Evolutionary conservation across 2,113 vertebrate species (phyloP).

Genomic region (Vulpes vulpes): DNA sequence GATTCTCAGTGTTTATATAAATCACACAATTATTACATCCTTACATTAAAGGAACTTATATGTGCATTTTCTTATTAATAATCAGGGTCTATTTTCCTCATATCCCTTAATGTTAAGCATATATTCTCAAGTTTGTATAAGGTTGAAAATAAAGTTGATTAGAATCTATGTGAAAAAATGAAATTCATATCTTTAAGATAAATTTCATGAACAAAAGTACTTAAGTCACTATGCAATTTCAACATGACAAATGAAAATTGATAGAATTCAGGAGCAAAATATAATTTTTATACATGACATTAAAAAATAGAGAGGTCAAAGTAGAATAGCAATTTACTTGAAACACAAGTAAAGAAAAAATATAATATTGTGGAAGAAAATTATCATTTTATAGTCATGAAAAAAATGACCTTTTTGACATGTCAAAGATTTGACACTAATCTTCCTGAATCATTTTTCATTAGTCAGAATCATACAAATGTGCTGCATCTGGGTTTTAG

Average conservation of each 20-base stretch:
- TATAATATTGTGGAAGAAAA: not conserved
- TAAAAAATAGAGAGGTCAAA: not conserved
- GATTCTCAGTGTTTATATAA: not conserved
- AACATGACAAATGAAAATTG: not conserved
- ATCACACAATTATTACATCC: not conserved
- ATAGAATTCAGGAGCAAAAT: not conserved
- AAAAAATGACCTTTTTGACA: not conserved
- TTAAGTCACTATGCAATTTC: not conserved
- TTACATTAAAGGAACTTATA: not conserved
- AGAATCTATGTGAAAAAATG: not conserved
- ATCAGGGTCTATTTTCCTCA: not conserved
- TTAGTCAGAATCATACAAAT: not conserved
- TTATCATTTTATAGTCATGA: not conserved
- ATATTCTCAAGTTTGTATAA: not conserved
- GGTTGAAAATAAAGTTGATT: not conserved
- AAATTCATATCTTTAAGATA: not conserved
- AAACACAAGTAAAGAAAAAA: not conserved
- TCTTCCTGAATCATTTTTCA: not conserved
- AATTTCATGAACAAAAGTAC: not conserved
- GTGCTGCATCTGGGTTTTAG: not conserved
- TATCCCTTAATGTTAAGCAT: not conserved
- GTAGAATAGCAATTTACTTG: not conserved
- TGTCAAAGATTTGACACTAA: not conserved
- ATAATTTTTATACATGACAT: not conserved
- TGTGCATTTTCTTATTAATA: not conserved